A percentile compares a stretch with the other conserved stretches of the same genome.
These are phyloP conservation scores for Spicauda simplicius DNA, from an alignment of 2,888 invertebrate genomes.

Conservation along the genomic window DNA sequence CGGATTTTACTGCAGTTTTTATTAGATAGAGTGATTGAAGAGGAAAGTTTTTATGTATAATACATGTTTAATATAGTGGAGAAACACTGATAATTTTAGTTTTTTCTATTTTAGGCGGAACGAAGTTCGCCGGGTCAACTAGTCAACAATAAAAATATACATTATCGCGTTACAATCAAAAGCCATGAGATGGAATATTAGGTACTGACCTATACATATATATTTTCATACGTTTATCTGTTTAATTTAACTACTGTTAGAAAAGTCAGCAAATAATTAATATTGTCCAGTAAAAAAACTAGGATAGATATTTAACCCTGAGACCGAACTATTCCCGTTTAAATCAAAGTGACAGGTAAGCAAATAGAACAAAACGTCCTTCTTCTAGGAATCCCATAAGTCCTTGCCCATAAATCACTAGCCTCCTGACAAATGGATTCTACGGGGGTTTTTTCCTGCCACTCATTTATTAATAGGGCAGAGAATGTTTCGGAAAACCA, in stretches of 20 bases:
- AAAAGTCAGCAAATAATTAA: conserved; percentile 9
- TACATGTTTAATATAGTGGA: too few relatives aligned
- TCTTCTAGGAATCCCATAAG: conserved; percentile 81
- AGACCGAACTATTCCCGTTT: conserved; percentile 55
- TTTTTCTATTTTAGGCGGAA: too few relatives aligned
- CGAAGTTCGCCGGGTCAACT: too few relatives aligned
- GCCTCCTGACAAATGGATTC: conserved; percentile 83
- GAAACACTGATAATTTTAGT: too few relatives aligned
- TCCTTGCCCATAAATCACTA: conserved; percentile 81
- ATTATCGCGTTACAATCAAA: too few relatives aligned
- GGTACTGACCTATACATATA: too few relatives aligned
- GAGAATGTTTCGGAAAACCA: conserved; percentile 84
- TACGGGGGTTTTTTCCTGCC: conserved; percentile 76
- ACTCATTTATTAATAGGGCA: conserved; percentile 84
- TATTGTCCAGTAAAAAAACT: conserved; percentile 29
- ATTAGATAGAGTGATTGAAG: too few relatives aligned
- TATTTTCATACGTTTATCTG: neutral
- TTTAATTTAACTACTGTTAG: neutral
- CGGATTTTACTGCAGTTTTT: too few relatives aligned
- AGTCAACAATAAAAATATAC: too few relatives aligned
- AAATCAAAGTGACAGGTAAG: conserved; percentile 84
- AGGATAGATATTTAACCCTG: conserved; percentile 43
- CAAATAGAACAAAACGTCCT: conserved; percentile 82
- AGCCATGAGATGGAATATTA: too few relatives aligned
- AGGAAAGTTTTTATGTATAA: too few relatives aligned